A percentile compares a stretch with the other conserved stretches of the same genome.
Conservation (phyloP, 2,113 vertebrate genomes). For the Clupea harengus region DNA sequence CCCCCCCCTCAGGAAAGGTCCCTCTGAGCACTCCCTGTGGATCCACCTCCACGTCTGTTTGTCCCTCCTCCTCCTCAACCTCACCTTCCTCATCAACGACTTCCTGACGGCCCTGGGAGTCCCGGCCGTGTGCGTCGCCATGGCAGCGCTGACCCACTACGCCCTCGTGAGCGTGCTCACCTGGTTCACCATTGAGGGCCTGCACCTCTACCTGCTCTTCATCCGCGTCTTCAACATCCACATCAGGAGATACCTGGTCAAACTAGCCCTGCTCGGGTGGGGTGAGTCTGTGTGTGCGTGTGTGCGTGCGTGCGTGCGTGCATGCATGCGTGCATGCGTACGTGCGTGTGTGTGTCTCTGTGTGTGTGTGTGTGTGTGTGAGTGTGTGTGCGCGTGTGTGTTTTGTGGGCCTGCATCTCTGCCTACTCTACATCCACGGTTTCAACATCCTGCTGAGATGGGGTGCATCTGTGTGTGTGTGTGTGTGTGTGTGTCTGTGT, state of each 20-base stretch:
- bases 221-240: conserved; percentile 71
- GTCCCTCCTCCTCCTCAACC: conserved; percentile 58
- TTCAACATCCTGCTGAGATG: no score
- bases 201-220: conserved; percentile 68
- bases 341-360: background rate
- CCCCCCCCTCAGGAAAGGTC: background rate
- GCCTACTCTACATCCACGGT: no score
- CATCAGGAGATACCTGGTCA: conserved; percentile 58
- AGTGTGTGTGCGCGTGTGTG: no score
- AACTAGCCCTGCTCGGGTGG: background rate
- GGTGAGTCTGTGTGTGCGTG: background rate
- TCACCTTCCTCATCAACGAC: conserved; percentile 61
- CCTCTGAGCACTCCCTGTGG: background rate
- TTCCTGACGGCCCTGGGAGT: background rate
- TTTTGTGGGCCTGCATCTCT: no score
- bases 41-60: background rate
- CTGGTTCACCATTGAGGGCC: conserved; percentile 68
- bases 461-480: background rate
- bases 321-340: background rate
- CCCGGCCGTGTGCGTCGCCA: conserved; percentile 3
- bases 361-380: background rate
- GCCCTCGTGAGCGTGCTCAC: conserved; percentile 70
- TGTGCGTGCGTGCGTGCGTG: background rate
- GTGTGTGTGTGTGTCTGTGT: background rate
- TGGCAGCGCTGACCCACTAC: conserved; percentile 62